Evolutionary conservation across 2,888 invertebrate genomes (phyloP), one percentile per base, ranked within the genome.

Genomic region (Vesta saturnalis): DNA sequence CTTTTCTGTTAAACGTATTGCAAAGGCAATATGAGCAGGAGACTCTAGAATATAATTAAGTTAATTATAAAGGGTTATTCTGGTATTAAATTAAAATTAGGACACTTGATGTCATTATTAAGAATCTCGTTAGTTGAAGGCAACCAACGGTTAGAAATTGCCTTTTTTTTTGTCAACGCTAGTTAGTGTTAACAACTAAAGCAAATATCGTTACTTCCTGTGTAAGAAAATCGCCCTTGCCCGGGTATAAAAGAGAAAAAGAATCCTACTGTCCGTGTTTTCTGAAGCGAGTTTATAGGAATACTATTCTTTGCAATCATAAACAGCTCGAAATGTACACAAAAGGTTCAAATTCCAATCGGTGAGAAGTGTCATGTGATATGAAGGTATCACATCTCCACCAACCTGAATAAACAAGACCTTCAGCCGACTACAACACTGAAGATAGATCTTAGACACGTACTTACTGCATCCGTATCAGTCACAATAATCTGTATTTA

Each of bases 401-500:
- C 65, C 69, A 74, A 73, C 73, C 75, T 75, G 75, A 75, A 73
- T 72, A 73, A 75, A 75, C 73, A 75, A 67, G 69, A 72, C 72
- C 73, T 73, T 71, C 73, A 73, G 66, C 70, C 72, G 67, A 72
- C 55, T 66, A 60, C 63, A 67, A 64, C 60, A 64, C 69, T 35
- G 59, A 62, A 65, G 71, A 64, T 49, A 57, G 70, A 70, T 72
- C 76, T 77, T 71, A 69, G 75, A 74, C 76, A 76, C 73, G 76
- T 75, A 73, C n/a, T n/a, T n/a, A n/a, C 72, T 54, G 70, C 59
- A 74, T 73, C 69, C 73, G 71, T 77, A 77, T 77, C 77, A 69
- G 71, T 69, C 67, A 69, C 74, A 75, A 77, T 77, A 76, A 77
- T 77, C 77, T 77, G 71, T 74, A 76, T 77, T 76, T 72, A 73